Percentiles rank a stretch among this genome's conserved stretches.
Conservation (phyloP, 1,140 invertebrate species). For the Aplysia californica region DNA sequence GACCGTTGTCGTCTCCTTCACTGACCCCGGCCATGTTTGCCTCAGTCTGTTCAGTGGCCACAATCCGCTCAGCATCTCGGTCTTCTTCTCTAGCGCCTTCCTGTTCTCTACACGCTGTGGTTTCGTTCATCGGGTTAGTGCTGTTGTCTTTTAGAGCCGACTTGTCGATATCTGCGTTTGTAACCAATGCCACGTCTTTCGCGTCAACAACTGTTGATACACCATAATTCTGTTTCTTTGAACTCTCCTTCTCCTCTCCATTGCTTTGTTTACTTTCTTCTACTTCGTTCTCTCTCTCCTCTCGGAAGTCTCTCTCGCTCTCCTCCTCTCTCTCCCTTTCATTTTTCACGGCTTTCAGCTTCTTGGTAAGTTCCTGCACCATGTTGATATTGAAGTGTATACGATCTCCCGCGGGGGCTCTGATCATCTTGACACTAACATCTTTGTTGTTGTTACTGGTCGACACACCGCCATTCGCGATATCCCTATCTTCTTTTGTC, state of each 20-base stretch:
- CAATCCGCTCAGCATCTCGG: background rate
- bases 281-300: background rate
- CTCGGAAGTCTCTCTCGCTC: background rate
- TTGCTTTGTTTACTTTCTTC: background rate
- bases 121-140: background rate
- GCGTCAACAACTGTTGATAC: background rate
- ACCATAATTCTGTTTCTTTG: background rate
- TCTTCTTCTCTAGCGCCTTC: background rate
- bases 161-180: background rate
- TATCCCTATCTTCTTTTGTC: too few relatives aligned
- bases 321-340: background rate
- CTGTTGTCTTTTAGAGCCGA: background rate
- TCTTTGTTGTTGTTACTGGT: too few relatives aligned
- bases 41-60: too few relatives aligned
- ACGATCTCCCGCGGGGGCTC: background rate
- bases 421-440: background rate
- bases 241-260: background rate
- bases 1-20: too few relatives aligned
- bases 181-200: background rate
- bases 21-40: too few relatives aligned
- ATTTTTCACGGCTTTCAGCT: conserved; percentile 18
- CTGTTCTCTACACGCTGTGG: background rate
- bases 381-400: background rate
- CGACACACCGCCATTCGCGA: too few relatives aligned
- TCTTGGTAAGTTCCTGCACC: conserved; percentile 9